phyloP scores from a whole-genome alignment of 2,113 vertebrate genomes.

The Oplegnathus fasciatus region DNA sequence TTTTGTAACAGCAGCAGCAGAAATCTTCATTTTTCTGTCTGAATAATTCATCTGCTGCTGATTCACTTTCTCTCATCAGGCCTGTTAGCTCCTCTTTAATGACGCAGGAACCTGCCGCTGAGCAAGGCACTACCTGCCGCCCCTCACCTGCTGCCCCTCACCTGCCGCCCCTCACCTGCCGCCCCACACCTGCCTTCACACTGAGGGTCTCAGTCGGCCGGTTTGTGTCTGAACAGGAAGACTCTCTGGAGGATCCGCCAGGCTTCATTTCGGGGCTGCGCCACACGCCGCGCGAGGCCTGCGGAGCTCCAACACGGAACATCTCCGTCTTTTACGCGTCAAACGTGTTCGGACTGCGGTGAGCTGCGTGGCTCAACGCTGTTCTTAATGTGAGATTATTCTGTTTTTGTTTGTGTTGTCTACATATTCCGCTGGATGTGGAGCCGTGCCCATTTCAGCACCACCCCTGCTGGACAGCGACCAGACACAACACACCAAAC shows the following conservation, averaged over 20 bases:
- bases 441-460: conserved; percentile 57
- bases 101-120: not conserved
- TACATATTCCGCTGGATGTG: not conserved
- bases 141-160: no score
- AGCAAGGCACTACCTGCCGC: not conserved
- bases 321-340: not conserved
- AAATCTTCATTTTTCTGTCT: not conserved
- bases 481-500: not conserved
- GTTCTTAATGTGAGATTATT: not conserved
- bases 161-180: no score
- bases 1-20: not conserved
- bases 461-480: conserved; percentile 46
- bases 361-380: fast-evolving
- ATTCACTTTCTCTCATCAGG: not conserved
- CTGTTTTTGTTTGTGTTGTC: not conserved
- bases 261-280: conserved; percentile 38
- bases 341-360: not conserved
- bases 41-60: not conserved
- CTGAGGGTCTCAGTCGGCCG: no score
- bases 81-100: not conserved
- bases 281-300: conserved; percentile 36
- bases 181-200: no score
- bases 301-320: not conserved
- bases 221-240: no score
- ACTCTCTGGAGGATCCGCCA: not conserved